Evolutionary conservation across 1,140 invertebrate species (phyloP).

Genomic region (Megalonaias nervosa): DNA sequence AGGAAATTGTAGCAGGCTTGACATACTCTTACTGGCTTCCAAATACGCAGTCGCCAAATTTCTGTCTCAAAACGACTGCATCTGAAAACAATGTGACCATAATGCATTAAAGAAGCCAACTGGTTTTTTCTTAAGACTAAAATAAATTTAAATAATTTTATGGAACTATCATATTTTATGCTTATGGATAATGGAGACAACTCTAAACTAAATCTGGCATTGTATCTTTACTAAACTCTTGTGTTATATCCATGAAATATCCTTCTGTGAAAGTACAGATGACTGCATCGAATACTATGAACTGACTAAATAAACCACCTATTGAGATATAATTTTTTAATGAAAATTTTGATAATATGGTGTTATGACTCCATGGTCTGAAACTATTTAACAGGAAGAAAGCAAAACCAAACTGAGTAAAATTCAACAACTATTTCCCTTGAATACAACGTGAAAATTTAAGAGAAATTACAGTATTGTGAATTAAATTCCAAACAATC

Average conservation of each 20-base stretch:
- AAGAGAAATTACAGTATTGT: too few species aligned
- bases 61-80: conserved; percentile 96
- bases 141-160: background rate
- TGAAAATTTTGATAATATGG: too few species aligned
- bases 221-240: background rate
- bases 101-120: background rate
- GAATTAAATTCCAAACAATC: too few species aligned
- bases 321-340: too few species aligned
- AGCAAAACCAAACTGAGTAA: too few species aligned
- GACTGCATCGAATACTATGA: too few species aligned
- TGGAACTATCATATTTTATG: background rate
- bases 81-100: conserved; percentile 68
- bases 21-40: conserved; percentile 93
- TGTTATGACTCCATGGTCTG: too few species aligned
- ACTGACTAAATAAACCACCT: too few species aligned
- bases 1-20: conserved; percentile 81
- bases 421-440: too few species aligned
- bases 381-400: too few species aligned
- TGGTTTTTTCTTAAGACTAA: background rate
- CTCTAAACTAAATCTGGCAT: background rate
- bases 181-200: background rate
- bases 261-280: background rate
- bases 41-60: conserved; percentile 89
- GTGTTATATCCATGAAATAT: background rate
- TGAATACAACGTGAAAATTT: too few species aligned